Conservation (phyloP, 2,888 invertebrate genomes). For the Acrobasis repandana region DNA sequence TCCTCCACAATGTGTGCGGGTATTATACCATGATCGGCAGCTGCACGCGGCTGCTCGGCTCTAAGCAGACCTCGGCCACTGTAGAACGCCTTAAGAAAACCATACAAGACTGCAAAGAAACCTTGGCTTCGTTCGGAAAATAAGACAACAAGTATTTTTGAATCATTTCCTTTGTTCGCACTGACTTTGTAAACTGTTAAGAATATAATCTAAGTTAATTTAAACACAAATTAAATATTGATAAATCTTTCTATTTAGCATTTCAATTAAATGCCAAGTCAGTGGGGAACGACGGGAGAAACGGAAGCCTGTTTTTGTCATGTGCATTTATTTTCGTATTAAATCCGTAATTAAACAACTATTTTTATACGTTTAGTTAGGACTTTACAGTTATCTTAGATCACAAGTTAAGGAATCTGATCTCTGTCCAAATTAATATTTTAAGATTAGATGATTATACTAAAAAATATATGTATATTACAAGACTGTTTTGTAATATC, state of each 20-base stretch:
- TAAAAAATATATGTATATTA: too few relatives aligned
- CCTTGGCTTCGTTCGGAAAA: slow-evolving; percentile 67
- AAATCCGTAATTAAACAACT: slow-evolving; percentile 5
- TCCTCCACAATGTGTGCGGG: slow-evolving; percentile 88
- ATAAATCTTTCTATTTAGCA: too few relatives aligned
- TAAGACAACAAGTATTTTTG: slow-evolving; percentile 30
- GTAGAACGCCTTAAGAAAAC: slow-evolving; percentile 88
- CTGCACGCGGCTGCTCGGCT: slow-evolving; percentile 72
- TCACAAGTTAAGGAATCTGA: slow-evolving; percentile 26
- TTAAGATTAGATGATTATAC: neutral
- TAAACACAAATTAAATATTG: too few relatives aligned
- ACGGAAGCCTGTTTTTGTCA: slow-evolving; percentile 30
- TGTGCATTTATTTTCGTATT: slow-evolving; percentile 41
- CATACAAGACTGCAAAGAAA: slow-evolving; percentile 83
- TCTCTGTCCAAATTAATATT: slow-evolving; percentile 30
- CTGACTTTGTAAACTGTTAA: neutral
- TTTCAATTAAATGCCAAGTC: neutral
- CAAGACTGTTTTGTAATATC: too few relatives aligned
- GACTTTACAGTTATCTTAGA: slow-evolving; percentile 22
- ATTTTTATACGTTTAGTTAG: slow-evolving; percentile 20
- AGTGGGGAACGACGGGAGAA: neutral
- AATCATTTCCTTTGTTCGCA: neutral
- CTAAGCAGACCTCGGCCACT: slow-evolving; percentile 87
- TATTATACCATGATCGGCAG: slow-evolving; percentile 66
- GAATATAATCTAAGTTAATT: neutral